Base-by-base conservation (phyloP, 2,888 invertebrate genomes). In the Macaria liturata region DNA sequence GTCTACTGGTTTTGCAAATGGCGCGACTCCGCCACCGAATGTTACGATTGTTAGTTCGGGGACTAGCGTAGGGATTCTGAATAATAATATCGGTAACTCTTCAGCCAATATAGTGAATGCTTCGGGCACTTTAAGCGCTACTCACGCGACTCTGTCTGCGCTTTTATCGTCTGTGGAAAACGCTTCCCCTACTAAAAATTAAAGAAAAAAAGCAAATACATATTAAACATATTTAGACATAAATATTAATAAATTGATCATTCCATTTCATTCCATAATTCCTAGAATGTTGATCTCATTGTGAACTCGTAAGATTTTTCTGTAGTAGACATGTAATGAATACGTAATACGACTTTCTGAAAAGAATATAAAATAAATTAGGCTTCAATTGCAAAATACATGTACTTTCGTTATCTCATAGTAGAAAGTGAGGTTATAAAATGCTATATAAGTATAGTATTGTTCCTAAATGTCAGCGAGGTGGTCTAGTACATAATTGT, bases 11-110 rank as follows among this genome's bases (percentile, higher is more conserved):
- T 92, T 88, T 46, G 91, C 90, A 9, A 90, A 83, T 43, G 91
- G 92, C 2, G 82, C 81, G 0, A 84, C 88, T 0, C 88, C 90
- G 0, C 91, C 91, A 0, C 91, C 91, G 0, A 91, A 91, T 53
- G 91, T 91, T 0, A 91, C 91, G 30, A 90, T 91, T n/a, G 91
- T 91, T 3, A 90, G 90, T 62, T 89, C 90, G 0, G 91, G 91
- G 0, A 78, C 82, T 0, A 78, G 81, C 59, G 81, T 81, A 0
- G 81, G 82, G 1, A 72, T 88, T 20, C 53, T 86, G 46, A 86
- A 76, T 56, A 84, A 74, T 40, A 81, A 76, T 55, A 69, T 79
- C 39, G 77, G 76, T 2, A 79, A 78, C 58, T 69, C 75, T 1
- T 69, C 83, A 0, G 71, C 81, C 0, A 85, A 82, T 58, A 80